phyloP scores from a whole-genome alignment of 1,140 invertebrate species.

The Whitmania pigra region DNA sequence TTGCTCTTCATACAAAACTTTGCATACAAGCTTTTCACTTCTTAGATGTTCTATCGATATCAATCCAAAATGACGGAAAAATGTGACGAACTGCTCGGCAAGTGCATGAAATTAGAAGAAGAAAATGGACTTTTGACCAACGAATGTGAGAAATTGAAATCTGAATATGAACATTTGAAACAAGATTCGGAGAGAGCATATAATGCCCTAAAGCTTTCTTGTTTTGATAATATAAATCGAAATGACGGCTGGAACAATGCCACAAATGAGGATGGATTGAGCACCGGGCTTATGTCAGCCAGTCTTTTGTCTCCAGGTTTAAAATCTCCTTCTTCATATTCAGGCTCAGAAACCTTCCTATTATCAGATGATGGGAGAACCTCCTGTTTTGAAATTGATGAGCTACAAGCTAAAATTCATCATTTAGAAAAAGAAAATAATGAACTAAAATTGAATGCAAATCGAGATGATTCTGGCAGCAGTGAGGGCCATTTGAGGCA shows the following conservation, averaged over 20 bases:
- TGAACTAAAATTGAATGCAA: neutral
- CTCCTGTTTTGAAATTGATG: slow-evolving; percentile 3
- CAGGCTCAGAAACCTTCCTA: slow-evolving; percentile 14
- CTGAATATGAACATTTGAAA: slow-evolving; percentile 5
- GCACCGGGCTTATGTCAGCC: neutral
- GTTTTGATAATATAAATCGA: neutral
- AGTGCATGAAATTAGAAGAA: neutral
- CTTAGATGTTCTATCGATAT: no score
- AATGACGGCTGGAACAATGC: slow-evolving; percentile 7
- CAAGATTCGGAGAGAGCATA: neutral
- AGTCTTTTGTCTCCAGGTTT: slow-evolving; percentile 7
- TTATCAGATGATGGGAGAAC: slow-evolving; percentile 13
- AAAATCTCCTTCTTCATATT: slow-evolving; percentile 8
- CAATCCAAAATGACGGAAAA: no score
- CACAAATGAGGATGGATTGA: neutral
- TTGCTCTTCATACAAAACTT: no score
- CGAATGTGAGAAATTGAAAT: neutral
- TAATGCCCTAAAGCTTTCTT: slow-evolving; percentile 2
- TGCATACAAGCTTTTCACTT: no score
- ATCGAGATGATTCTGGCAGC: neutral
- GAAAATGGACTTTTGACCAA: neutral
- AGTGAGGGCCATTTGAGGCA: no score
- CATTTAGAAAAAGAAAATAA: slow-evolving; percentile 1
- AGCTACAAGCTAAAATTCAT: neutral
- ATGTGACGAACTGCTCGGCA: no score